Percentiles rank a stretch among this genome's conserved stretches.
Evolutionary conservation across 2,888 invertebrate species (phyloP).

Genomic region (Ectemnius continuus): DNA sequence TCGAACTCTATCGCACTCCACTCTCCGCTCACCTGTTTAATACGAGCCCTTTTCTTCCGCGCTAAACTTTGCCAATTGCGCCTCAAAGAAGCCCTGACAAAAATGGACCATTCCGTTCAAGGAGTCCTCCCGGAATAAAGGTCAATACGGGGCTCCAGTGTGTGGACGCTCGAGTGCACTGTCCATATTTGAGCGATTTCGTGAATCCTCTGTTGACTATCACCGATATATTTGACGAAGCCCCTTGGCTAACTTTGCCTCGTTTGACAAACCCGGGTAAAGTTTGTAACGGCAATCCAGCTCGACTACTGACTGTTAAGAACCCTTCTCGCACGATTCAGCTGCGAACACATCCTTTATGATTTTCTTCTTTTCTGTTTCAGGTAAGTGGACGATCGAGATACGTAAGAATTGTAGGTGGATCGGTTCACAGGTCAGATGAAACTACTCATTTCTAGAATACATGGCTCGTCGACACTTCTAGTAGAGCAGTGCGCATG

Average conservation of each 20-base stretch:
- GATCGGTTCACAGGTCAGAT: slow-evolving; percentile 36
- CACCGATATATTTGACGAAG: slow-evolving; percentile 67
- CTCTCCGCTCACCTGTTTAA: slow-evolving; percentile 30
- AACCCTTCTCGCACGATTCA: slow-evolving; percentile 39
- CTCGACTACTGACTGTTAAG: slow-evolving; percentile 57
- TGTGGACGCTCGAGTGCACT: slow-evolving; percentile 59
- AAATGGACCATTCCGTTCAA: neutral
- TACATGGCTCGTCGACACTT: too few relatives aligned
- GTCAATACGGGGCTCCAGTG: neutral
- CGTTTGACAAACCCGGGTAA: slow-evolving; percentile 59
- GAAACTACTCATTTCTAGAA: too few relatives aligned
- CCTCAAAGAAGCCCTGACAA: neutral
- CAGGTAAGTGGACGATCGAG: slow-evolving; percentile 52
- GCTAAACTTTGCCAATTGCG: neutral
- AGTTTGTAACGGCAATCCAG: slow-evolving; percentile 61
- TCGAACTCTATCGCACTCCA: slow-evolving; percentile 38
- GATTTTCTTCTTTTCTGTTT: slow-evolving; percentile 42
- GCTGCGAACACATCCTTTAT: neutral
- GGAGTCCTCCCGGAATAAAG: neutral
- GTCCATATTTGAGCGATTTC: slow-evolving; percentile 68
- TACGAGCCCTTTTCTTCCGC: slow-evolving; percentile 17
- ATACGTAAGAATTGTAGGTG: neutral
- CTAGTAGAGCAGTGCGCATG: too few relatives aligned
- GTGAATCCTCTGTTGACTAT: slow-evolving; percentile 54
- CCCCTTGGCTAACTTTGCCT: slow-evolving; percentile 33